These are phyloP conservation scores for Drosophila baimaii DNA, from an alignment of 1,140 invertebrate species.

Conservation along the genomic window DNA sequence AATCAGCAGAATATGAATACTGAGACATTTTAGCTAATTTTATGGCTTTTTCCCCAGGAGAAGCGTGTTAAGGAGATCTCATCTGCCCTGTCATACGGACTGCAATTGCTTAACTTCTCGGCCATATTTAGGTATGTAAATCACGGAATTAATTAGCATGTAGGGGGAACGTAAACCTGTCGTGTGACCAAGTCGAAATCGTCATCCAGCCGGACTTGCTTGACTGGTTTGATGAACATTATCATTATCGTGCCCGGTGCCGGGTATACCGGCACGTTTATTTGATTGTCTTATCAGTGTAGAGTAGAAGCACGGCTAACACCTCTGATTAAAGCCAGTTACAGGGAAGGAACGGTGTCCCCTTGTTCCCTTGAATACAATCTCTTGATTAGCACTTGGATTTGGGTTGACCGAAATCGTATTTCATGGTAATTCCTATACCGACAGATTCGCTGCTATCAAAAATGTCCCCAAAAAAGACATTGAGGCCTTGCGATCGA, in stretches of 20 bases:
- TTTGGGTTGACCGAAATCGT: conserved; percentile 24
- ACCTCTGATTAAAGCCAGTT: conserved; percentile 27
- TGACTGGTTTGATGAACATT: conserved; percentile 46
- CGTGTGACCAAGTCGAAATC: conserved; percentile 30
- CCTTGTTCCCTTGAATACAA: conserved; percentile 15
- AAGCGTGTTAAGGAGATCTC: conserved; percentile 79
- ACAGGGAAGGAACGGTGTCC: background rate
- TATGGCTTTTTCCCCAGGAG: conserved; percentile 85
- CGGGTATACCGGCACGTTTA: conserved; percentile 36
- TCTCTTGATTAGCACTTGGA: background rate
- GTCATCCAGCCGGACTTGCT: conserved; percentile 10
- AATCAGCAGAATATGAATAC: background rate
- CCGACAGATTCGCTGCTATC: conserved; percentile 87
- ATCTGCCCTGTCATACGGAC: conserved; percentile 88
- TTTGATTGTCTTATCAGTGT: conserved; percentile 51
- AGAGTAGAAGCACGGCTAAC: background rate
- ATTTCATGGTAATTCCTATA: conserved; percentile 19
- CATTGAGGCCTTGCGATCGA: conserved; percentile 87
- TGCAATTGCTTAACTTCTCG: conserved; percentile 86
- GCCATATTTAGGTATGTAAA: conserved; percentile 83
- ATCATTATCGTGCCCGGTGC: conserved; percentile 52
- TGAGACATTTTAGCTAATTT: conserved; percentile 20
- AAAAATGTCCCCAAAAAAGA: conserved; percentile 86
- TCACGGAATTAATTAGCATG: conserved; percentile 60
- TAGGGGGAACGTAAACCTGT: conserved; percentile 10